Conservation (phyloP, 2,113 vertebrate genomes). For the Chroicocephalus ridibundus region DNA sequence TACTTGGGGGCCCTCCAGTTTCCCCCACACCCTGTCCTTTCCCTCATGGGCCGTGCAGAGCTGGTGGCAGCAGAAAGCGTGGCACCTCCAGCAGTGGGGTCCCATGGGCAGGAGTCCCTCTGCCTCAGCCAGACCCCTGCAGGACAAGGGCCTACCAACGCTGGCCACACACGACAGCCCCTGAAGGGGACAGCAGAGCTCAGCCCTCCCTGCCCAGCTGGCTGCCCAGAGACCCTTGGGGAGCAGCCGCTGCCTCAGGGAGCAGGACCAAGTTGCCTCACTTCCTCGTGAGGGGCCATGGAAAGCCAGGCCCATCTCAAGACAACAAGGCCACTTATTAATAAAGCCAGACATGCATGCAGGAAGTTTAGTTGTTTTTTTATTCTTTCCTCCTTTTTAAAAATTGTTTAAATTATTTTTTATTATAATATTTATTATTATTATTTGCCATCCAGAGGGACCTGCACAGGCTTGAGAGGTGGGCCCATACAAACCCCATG, state of each 20-base stretch:
- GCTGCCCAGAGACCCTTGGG: accelerated
- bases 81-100: accelerated
- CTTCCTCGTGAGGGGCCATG: neutral
- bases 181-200: too few relatives aligned
- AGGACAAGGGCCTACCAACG: accelerated
- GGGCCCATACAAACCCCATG: neutral
- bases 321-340: neutral
- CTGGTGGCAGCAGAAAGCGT: accelerated
- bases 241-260: accelerated
- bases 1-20: accelerated
- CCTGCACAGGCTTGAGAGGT: neutral
- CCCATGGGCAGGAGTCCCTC: too few relatives aligned
- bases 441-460: neutral
- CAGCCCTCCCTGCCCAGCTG: too few relatives aligned
- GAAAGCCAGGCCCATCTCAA: neutral
- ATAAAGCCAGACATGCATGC: neutral
- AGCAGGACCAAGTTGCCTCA: accelerated
- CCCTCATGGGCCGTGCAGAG: accelerated
- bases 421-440: neutral
- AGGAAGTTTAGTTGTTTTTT: too few relatives aligned
- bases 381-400: neutral
- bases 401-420: neutral
- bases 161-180: neutral
- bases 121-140: too few relatives aligned
- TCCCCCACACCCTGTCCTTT: too few relatives aligned